These are phyloP conservation scores for Thera obeliscata DNA, from an alignment of 2,888 invertebrate genomes.

Conservation along the genomic window DNA sequence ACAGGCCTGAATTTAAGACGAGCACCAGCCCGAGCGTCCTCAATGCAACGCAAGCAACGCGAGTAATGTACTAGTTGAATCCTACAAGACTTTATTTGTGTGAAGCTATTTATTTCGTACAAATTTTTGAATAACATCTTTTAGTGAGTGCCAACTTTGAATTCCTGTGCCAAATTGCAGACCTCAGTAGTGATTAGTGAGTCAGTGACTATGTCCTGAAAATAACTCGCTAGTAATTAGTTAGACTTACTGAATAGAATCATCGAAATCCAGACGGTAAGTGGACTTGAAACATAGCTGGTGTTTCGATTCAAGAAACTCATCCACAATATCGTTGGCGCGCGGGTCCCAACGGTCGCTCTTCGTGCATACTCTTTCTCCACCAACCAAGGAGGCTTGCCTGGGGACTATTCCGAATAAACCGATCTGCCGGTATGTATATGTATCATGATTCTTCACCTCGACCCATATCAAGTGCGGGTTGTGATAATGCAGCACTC, in stretches of 20 bases:
- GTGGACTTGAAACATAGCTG: slow-evolving; percentile 19
- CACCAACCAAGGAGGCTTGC: slow-evolving; percentile 12
- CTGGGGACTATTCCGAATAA: slow-evolving; percentile 25
- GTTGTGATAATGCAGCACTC: slow-evolving; percentile 18
- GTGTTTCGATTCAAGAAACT: slow-evolving; percentile 23
- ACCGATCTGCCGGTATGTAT: slow-evolving; percentile 21
- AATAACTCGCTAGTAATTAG: neutral
- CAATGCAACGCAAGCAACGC: too few relatives aligned
- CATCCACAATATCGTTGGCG: slow-evolving; percentile 18
- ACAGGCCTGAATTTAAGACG: too few relatives aligned
- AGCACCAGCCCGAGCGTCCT: too few relatives aligned
- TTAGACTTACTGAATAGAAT: slow-evolving; percentile 13
- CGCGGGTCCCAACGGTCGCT: slow-evolving; percentile 23
- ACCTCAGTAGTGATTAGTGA: too few relatives aligned
- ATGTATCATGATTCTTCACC: slow-evolving; percentile 16
- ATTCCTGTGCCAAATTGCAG: too few relatives aligned
- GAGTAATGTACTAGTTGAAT: too few relatives aligned
- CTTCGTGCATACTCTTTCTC: slow-evolving; percentile 19
- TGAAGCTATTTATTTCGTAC: too few relatives aligned
- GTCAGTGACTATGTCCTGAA: too few relatives aligned
- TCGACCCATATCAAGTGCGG: slow-evolving; percentile 30
- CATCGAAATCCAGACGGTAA: slow-evolving; percentile 22
- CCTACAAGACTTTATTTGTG: too few relatives aligned
- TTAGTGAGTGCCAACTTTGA: too few relatives aligned
- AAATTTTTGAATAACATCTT: too few relatives aligned